phyloP scores from a whole-genome alignment of 2,888 invertebrate genomes.

The Ophioninae sp. region DNA sequence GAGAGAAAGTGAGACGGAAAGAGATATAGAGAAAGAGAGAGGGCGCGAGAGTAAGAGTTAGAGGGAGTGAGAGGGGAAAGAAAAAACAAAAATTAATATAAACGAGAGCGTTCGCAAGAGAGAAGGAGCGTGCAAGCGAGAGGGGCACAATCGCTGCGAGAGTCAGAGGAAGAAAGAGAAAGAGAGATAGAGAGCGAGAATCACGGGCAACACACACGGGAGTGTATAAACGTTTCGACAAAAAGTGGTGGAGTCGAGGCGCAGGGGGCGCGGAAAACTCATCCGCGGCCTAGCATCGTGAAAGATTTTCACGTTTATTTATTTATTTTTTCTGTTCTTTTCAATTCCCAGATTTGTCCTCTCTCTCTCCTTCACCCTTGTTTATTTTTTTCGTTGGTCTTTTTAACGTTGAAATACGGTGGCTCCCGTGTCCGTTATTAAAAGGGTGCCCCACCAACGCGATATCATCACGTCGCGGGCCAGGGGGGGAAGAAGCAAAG shows the following conservation, averaged over 20 bases:
- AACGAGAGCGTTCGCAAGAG: slow-evolving; percentile 19
- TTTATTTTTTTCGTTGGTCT: slow-evolving; percentile 37
- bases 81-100: slow-evolving; percentile 32
- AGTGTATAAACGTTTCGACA: slow-evolving; percentile 57
- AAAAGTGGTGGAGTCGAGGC: slow-evolving; percentile 56
- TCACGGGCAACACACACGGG: slow-evolving; percentile 49
- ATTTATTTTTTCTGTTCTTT: slow-evolving; percentile 33
- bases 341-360: slow-evolving; percentile 42
- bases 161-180: slow-evolving; percentile 32
- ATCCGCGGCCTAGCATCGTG: slow-evolving; percentile 59
- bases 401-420: slow-evolving; percentile 57
- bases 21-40: slow-evolving; percentile 9
- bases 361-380: neutral
- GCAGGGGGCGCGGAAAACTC: slow-evolving; percentile 59
- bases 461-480: slow-evolving; percentile 44
- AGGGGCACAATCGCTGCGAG: slow-evolving; percentile 1
- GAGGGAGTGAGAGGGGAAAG: slow-evolving; percentile 6
- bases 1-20: slow-evolving; percentile 4
- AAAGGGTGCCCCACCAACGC: slow-evolving; percentile 67
- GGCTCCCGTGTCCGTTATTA: slow-evolving; percentile 65
- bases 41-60: neutral
- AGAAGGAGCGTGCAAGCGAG: slow-evolving; percentile 19
- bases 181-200: slow-evolving; percentile 54
- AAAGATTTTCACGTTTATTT: slow-evolving; percentile 41
- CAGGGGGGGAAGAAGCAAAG: slow-evolving; percentile 36